phyloP scores from a whole-genome alignment of 2,888 invertebrate species.

The Clitarchus hookeri region DNA sequence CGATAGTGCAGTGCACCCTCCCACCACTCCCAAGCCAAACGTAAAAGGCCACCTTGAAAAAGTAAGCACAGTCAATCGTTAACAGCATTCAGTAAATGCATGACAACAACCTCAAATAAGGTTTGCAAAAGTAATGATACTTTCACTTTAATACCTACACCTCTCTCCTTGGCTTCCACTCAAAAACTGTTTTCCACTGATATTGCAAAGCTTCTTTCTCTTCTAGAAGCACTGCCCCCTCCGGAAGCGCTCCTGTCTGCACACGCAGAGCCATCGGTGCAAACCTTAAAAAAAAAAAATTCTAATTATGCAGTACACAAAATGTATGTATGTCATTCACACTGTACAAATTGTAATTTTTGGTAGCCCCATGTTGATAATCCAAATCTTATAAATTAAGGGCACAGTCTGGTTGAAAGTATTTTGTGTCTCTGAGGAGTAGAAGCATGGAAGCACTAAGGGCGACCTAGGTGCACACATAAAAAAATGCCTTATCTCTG shows the following conservation, averaged over 20 bases:
- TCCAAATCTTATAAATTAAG: too few species aligned
- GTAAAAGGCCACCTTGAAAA: constrained; percentile 58
- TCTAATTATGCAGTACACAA: too few species aligned
- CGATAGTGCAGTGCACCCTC: constrained; percentile 58
- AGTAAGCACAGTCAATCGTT: background rate
- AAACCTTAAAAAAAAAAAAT: background rate
- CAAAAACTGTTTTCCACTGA: constrained; percentile 61
- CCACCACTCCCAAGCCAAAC: constrained; percentile 60
- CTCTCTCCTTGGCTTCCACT: constrained; percentile 65
- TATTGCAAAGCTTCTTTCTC: constrained; percentile 64
- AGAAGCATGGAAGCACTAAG: too few species aligned
- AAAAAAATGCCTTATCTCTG: too few species aligned
- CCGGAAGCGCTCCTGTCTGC: constrained; percentile 56
- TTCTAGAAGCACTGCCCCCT: constrained; percentile 63
- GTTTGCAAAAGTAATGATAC: background rate
- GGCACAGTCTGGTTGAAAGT: too few species aligned
- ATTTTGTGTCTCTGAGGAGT: too few species aligned
- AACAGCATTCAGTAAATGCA: constrained; percentile 3
- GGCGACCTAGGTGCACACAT: too few species aligned
- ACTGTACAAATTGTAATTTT: too few species aligned
- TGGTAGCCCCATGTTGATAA: too few species aligned
- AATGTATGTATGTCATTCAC: too few species aligned
- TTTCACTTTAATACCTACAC: constrained; percentile 58
- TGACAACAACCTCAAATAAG: background rate
- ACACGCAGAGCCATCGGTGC: constrained; percentile 33